A percentile compares a stretch with the other conserved stretches of the same genome.
Conservation (phyloP, 1,140 invertebrate species). For the Chelonus insularis region DNA sequence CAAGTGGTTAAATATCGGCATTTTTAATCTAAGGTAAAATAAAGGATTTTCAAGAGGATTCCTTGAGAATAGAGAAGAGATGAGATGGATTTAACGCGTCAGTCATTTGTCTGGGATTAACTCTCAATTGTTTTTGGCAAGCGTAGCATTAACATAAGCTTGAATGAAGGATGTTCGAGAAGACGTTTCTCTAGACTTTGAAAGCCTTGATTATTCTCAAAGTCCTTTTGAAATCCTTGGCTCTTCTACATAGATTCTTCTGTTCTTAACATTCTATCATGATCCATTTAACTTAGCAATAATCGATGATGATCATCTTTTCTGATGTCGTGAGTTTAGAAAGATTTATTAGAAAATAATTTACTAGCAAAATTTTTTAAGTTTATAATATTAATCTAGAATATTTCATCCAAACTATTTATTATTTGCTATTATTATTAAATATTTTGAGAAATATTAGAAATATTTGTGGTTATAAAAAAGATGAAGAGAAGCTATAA, state of each 20-base stretch:
- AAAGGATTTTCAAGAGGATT: not conserved
- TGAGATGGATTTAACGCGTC: constrained; percentile 39
- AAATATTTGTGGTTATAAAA: not conserved
- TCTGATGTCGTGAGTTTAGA: too few species aligned
- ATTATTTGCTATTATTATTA: too few species aligned
- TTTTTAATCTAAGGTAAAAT: not conserved
- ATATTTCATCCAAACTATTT: too few species aligned
- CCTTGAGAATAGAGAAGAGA: constrained; percentile 5
- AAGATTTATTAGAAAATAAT: too few species aligned
- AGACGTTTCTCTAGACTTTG: constrained; percentile 13
- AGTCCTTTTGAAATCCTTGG: constrained; percentile 34
- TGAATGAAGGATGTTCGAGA: constrained; percentile 54
- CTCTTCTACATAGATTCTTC: too few species aligned
- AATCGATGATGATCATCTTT: too few species aligned
- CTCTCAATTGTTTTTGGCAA: constrained; percentile 55
- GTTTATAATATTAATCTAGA: too few species aligned
- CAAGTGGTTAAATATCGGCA: not conserved
- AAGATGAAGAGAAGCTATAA: not conserved
- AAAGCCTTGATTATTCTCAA: constrained; percentile 41
- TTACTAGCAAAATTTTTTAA: too few species aligned
- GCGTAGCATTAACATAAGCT: constrained; percentile 60
- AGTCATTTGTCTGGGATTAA: constrained; percentile 61
- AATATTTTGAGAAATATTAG: not conserved
- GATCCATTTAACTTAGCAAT: too few species aligned
- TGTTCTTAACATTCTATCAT: too few species aligned